Conservation (phyloP, 2,888 invertebrate genomes). For the Hirtodrosophila trivittata region DNA sequence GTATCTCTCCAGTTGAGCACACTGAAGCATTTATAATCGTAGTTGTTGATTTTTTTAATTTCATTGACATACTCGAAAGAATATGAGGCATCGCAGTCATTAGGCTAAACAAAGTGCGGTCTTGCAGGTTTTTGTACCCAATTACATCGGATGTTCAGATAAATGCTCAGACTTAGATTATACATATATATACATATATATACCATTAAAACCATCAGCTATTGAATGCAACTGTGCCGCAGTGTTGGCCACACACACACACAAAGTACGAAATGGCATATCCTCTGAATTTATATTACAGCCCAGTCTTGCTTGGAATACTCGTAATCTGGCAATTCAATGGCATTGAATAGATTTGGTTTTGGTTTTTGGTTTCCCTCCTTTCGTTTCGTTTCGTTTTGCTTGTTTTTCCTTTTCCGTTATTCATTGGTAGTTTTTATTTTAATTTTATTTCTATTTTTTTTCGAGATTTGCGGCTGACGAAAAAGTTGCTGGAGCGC, state of each 20-base stretch:
- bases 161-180: background rate
- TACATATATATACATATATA: background rate
- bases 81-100: no score
- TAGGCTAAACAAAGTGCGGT: no score
- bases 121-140: background rate
- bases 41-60: no score
- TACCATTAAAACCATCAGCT: conserved; percentile 3
- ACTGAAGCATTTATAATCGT: no score
- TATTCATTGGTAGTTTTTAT: conserved; percentile 11
- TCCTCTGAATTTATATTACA: conserved; percentile 34
- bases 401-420: conserved; percentile 11
- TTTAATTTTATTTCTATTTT: conserved; percentile 15
- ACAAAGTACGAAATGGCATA: conserved; percentile 6
- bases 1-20: no score
- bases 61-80: no score
- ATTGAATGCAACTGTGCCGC: conserved; percentile 1
- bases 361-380: conserved; percentile 31
- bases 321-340: conserved; percentile 56
- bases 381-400: background rate
- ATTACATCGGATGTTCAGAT: conserved; percentile 1
- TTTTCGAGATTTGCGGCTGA: conserved; percentile 44
- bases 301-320: conserved; percentile 20
- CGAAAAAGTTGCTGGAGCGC: conserved; percentile 65
- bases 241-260: background rate
- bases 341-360: conserved; percentile 66